Percentiles rank a stretch among this genome's conserved stretches.
phyloP scores from a whole-genome alignment of 2,113 vertebrate genomes.

The Centropristis striata region DNA sequence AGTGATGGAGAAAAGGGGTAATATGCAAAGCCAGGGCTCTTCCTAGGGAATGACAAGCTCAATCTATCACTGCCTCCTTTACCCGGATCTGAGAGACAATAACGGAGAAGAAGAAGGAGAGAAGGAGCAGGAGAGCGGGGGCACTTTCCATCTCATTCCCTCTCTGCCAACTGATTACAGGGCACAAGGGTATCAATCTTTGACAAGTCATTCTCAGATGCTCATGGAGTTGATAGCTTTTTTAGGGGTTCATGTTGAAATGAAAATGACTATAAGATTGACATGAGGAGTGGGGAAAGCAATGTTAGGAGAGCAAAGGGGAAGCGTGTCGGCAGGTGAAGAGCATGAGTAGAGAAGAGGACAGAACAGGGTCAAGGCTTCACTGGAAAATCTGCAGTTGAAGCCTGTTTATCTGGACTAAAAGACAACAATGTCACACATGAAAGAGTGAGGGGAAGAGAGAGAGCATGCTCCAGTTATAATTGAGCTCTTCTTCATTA shows the following conservation, averaged over 20 bases:
- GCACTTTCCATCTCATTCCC: slow-evolving; percentile 54
- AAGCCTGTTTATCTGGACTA: neutral
- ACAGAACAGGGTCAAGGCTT: slow-evolving; percentile 8
- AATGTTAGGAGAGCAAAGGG: neutral
- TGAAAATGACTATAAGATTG: slow-evolving; percentile 43
- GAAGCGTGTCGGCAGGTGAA: neutral
- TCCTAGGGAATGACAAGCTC: slow-evolving; percentile 51
- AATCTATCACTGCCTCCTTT: slow-evolving; percentile 65
- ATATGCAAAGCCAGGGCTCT: slow-evolving; percentile 63
- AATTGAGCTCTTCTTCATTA: slow-evolving; percentile 67
- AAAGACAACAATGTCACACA: neutral
- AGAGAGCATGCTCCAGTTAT: slow-evolving; percentile 23
- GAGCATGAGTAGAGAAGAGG: neutral
- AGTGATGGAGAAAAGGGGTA: slow-evolving; percentile 61
- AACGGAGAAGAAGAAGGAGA: slow-evolving; percentile 11
- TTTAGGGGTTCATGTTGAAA: slow-evolving; percentile 60
- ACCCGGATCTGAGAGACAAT: slow-evolving; percentile 48
- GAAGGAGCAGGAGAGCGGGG: slow-evolving; percentile 6
- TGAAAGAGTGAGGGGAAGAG: neutral
- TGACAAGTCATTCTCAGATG: slow-evolving; percentile 48
- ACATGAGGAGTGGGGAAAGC: neutral
- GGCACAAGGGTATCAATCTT: slow-evolving; percentile 49
- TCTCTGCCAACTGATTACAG: slow-evolving; percentile 53
- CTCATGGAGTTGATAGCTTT: slow-evolving; percentile 45
- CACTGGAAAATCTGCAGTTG: neutral